Conservation (phyloP, 2,797 vertebrate species). For the Hippocampus kuda region DNA sequence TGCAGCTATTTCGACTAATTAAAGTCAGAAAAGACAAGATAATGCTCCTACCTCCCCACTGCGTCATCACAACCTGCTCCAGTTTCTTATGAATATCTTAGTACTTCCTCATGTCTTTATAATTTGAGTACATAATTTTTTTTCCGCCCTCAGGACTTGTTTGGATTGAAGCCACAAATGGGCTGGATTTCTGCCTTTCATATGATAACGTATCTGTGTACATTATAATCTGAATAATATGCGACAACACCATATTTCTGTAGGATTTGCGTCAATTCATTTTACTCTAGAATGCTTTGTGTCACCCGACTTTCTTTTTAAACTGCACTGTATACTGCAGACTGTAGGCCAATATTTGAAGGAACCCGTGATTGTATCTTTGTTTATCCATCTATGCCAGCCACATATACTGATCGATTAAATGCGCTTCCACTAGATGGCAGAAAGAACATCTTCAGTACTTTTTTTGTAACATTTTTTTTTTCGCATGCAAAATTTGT, state of each 20-base stretch:
- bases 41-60: neutral
- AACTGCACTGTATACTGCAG: neutral
- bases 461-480: too few species aligned
- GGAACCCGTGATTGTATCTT: too few species aligned
- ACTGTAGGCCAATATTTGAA: too few species aligned
- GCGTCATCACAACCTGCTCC: constrained; percentile 17
- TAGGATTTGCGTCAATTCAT: neutral
- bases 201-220: neutral
- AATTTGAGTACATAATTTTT: constrained; percentile 23
- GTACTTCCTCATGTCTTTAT: constrained; percentile 19
- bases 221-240: neutral
- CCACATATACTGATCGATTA: too few species aligned
- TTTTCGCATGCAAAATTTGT: neutral
- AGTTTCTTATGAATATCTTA: constrained; percentile 28
- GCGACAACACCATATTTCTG: neutral
- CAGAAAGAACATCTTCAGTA: too few species aligned
- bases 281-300: neutral
- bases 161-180: neutral
- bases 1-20: neutral
- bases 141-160: constrained; percentile 27
- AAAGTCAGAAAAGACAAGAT: constrained; percentile 11
- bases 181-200: neutral
- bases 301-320: neutral
- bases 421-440: too few species aligned
- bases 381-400: too few species aligned